Conservation (phyloP, 2,113 vertebrate genomes). For the Poicephalus gulielmi region DNA sequence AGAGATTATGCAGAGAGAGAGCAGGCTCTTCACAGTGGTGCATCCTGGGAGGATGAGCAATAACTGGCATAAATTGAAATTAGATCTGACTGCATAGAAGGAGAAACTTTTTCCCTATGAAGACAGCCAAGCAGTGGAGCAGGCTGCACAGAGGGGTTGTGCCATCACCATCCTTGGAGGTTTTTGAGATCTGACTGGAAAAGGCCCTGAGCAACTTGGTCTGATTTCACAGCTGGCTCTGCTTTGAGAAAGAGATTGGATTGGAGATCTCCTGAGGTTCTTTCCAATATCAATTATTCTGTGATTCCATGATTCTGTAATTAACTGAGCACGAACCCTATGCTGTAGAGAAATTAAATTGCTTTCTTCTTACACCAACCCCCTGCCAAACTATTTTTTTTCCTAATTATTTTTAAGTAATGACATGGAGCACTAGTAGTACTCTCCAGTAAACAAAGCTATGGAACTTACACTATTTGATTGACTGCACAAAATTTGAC, state of each 20-base stretch:
- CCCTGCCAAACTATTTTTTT: constrained; percentile 8
- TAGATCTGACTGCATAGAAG: neutral
- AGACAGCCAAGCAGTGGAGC: neutral
- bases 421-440: neutral
- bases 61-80: neutral
- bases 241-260: neutral
- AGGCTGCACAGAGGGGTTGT: neutral
- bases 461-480: constrained; percentile 8
- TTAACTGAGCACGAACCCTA: constrained; percentile 50
- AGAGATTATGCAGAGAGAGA: neutral
- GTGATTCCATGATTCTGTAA: constrained; percentile 32
- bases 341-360: constrained; percentile 57
- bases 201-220: neutral
- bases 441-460: constrained; percentile 16
- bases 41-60: neutral
- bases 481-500: constrained; percentile 28
- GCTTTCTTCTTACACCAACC: constrained; percentile 2
- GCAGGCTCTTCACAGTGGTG: neutral
- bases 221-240: constrained; percentile 14
- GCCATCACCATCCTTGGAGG: neutral
- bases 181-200: neutral
- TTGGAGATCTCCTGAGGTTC: constrained; percentile 34
- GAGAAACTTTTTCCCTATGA: neutral
- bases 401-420: constrained; percentile 47
- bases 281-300: constrained; percentile 39